These are phyloP conservation scores for Melitaea cinxia DNA, from an alignment of 1,140 invertebrate species.

Conservation along the genomic window DNA sequence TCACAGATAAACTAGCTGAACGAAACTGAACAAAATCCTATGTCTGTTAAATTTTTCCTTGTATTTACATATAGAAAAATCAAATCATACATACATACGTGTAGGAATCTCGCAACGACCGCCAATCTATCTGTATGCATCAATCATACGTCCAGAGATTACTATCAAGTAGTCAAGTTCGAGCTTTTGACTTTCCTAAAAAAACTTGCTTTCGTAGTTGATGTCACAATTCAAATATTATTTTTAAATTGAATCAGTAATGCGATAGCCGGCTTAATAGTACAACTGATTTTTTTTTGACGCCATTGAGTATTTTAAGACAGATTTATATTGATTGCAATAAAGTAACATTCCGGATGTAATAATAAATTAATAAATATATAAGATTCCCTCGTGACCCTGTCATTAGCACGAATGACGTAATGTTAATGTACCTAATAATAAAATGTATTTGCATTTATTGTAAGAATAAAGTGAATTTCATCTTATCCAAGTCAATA, in stretches of 20 bases:
- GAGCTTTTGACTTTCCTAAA: too few relatives aligned
- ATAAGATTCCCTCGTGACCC: neutral
- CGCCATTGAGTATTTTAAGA: neutral
- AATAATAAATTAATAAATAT: constrained; percentile 9
- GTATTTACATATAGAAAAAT: too few relatives aligned
- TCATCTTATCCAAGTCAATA: neutral
- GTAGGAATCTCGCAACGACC: too few relatives aligned
- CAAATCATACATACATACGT: too few relatives aligned
- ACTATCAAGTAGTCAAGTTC: too few relatives aligned
- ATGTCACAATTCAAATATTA: too few relatives aligned
- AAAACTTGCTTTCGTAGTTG: too few relatives aligned
- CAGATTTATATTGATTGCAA: constrained; percentile 5
- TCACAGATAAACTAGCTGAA: constrained; percentile 83
- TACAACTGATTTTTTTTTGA: neutral
- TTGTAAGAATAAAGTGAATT: constrained; percentile 8
- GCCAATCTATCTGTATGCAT: too few relatives aligned
- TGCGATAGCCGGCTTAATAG: too few relatives aligned
- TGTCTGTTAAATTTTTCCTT: too few relatives aligned
- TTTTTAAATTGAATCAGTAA: too few relatives aligned
- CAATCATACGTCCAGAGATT: too few relatives aligned
- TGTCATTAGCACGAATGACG: neutral
- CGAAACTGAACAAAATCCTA: constrained; percentile 30
- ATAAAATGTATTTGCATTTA: constrained; percentile 6
- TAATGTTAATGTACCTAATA: neutral
- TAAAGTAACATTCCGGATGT: constrained; percentile 13